Percentiles rank a stretch among this genome's conserved stretches.
phyloP scores from a whole-genome alignment of 2,113 vertebrate genomes.

The Phrynosoma blainvillii region DNA sequence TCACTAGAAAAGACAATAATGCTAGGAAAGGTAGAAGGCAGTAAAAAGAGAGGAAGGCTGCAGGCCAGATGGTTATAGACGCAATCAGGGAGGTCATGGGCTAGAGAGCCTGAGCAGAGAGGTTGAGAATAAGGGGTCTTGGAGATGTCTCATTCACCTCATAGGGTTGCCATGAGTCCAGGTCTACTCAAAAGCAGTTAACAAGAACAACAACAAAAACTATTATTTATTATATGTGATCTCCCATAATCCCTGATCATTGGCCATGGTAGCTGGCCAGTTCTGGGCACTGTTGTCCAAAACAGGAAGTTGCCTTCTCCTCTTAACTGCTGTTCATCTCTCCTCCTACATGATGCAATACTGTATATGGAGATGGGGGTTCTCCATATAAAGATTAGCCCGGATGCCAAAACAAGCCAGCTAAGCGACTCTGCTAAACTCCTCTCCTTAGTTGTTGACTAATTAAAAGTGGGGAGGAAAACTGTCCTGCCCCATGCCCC shows the following conservation, averaged over 20 bases:
- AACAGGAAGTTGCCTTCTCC: too few relatives aligned
- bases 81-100: too few relatives aligned
- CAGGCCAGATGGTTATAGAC: too few relatives aligned
- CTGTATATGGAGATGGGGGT: background rate
- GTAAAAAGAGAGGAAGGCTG: too few relatives aligned
- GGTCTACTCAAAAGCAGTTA: too few relatives aligned
- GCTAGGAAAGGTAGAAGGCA: too few relatives aligned
- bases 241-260: background rate
- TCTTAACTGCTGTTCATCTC: background rate
- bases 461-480: background rate
- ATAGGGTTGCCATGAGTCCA: too few relatives aligned
- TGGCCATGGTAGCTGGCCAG: background rate
- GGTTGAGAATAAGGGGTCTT: too few relatives aligned
- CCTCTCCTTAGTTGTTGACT: background rate
- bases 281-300: background rate
- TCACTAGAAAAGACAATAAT: too few relatives aligned
- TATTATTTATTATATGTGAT: background rate
- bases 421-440: background rate
- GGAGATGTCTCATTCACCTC: too few relatives aligned
- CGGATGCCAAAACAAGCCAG: background rate
- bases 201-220: too few relatives aligned
- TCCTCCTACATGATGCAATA: background rate
- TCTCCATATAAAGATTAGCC: background rate
- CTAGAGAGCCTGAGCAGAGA: too few relatives aligned
- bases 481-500: background rate